phyloP scores from a whole-genome alignment of 2,797 vertebrate species.

The Harpagifer antarcticus region DNA sequence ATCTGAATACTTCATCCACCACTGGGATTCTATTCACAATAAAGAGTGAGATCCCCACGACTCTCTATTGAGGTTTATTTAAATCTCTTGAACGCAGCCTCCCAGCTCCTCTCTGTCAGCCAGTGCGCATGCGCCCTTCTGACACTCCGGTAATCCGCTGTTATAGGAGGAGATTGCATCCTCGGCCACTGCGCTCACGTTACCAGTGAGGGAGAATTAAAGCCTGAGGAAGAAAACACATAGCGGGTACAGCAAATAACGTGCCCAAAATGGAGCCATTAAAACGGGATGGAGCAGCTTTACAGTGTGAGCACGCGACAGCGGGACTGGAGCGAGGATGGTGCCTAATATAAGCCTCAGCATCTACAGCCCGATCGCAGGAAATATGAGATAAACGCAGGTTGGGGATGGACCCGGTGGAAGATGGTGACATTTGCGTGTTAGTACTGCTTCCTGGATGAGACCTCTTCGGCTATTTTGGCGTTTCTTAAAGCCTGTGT shows the following conservation, averaged over 20 bases:
- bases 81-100: constrained; percentile 77
- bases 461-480: constrained; percentile 16
- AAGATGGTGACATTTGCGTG: constrained; percentile 39
- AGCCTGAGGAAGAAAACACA: constrained; percentile 20
- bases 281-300: constrained; percentile 41
- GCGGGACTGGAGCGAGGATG: constrained; percentile 68
- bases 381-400: constrained; percentile 57
- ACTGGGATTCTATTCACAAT: constrained; percentile 28
- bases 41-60: constrained; percentile 43
- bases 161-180: constrained; percentile 76
- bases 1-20: neutral
- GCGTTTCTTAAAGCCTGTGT: constrained; percentile 5
- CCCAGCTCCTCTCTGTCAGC: constrained; percentile 41
- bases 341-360: constrained; percentile 50
- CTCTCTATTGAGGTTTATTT: constrained; percentile 58
- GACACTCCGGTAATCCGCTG: constrained; percentile 84
- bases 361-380: constrained; percentile 43
- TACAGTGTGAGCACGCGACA: constrained; percentile 41
- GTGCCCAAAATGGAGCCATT: constrained; percentile 10
- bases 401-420: constrained; percentile 49
- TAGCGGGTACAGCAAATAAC: constrained; percentile 3
- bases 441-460: constrained; percentile 32
- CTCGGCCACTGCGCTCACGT: constrained; percentile 66
- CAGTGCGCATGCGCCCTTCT: constrained; percentile 84
- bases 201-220: constrained; percentile 61